These are phyloP conservation scores for Penelope pileata DNA, from an alignment of 2,113 vertebrate genomes.

Conservation along the genomic window DNA sequence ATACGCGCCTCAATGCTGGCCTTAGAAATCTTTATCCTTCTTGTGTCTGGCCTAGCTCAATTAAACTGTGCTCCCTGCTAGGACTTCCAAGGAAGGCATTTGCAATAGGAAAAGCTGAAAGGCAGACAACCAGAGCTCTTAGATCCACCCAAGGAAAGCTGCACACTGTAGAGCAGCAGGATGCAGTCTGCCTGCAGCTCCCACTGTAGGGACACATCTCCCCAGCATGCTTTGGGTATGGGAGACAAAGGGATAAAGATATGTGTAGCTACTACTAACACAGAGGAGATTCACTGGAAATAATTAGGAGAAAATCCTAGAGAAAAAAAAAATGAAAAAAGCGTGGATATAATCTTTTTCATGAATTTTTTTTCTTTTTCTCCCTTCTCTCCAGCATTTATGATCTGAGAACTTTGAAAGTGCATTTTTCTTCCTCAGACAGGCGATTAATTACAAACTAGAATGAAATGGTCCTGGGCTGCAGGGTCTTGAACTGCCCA, in stretches of 20 bases:
- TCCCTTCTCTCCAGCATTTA: background rate
- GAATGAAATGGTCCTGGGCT: background rate
- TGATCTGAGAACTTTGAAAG: background rate
- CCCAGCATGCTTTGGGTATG: background rate
- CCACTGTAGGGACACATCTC: rapidly evolving
- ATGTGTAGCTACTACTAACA: background rate
- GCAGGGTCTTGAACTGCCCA: background rate
- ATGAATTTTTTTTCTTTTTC: background rate
- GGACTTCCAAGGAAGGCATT: background rate
- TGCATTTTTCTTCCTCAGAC: background rate
- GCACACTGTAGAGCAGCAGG: background rate
- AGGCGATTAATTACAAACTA: background rate
- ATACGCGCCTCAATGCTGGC: too few relatives aligned
- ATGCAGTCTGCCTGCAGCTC: background rate
- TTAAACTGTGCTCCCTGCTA: background rate
- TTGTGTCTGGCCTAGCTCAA: background rate
- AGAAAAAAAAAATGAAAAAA: background rate
- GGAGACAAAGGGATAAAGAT: background rate
- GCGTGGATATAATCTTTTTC: background rate
- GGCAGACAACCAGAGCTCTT: background rate
- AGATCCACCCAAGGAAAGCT: background rate
- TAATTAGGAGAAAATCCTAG: background rate
- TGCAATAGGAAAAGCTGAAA: background rate
- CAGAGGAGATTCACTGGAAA: background rate
- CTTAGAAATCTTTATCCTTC: too few relatives aligned